A percentile compares a stretch with the other conserved stretches of the same genome.
Conservation (phyloP, 2,113 vertebrate genomes). For the Shinisaurus crocodilurus region DNA sequence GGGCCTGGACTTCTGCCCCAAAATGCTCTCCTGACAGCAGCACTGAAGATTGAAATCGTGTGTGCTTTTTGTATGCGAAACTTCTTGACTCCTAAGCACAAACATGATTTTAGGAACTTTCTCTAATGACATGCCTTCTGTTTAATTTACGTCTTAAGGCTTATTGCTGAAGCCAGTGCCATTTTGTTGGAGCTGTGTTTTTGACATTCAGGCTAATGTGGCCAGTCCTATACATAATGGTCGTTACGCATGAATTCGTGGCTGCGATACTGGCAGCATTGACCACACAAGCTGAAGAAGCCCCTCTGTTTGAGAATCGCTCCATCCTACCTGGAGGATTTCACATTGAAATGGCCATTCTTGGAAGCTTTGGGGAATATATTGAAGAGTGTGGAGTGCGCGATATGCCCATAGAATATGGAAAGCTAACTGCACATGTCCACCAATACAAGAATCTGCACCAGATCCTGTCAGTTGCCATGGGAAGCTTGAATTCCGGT, state of each 20-base stretch:
- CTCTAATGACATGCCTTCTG: not conserved
- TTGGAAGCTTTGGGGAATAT: not conserved
- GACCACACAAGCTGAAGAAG: not conserved
- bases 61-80: not conserved
- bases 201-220: not conserved
- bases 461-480: not conserved
- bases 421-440: not conserved
- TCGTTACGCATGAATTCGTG: not conserved
- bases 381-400: not conserved
- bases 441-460: not conserved
- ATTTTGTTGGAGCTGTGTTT: not conserved
- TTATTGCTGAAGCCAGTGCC: not conserved
- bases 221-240: no score
- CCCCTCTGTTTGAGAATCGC: not conserved
- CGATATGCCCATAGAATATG: not conserved
- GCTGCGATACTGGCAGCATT: not conserved
- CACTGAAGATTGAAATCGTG: not conserved
- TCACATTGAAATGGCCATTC: not conserved
- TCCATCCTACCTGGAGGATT: not conserved
- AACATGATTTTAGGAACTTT: not conserved
- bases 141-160: not conserved
- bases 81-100: no score
- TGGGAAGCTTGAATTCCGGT: not conserved
- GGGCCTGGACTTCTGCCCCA: no score
- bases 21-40: no score